Base-by-base conservation (phyloP, 2,888 invertebrate species). In the Heliconius hortense region DNA sequence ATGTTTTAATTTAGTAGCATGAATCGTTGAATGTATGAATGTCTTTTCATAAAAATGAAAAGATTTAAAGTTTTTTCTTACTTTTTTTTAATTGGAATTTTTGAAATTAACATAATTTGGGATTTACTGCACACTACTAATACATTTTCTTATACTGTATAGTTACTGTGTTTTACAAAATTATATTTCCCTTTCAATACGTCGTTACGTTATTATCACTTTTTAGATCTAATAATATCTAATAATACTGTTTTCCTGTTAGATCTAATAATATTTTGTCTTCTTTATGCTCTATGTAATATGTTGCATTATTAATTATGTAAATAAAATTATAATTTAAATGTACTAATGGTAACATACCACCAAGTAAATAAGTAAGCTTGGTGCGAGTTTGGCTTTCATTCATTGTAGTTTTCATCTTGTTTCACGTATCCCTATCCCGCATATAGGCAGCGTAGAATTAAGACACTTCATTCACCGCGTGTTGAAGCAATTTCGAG, bases 211-310 rank as follows among this genome's bases (percentile, higher is more conserved):
- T 15, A 39, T 66, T 39, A 66, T 39, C 64, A 39, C 2, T 39
- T 7, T n/a, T n/a, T n/a, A n/a, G n/a, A n/a, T n/a, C n/a, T n/a
- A n/a, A n/a, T n/a, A n/a, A n/a, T n/a, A n/a, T n/a, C n/a, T n/a
- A n/a, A n/a, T n/a, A n/a, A n/a, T n/a, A n/a, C n/a, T n/a, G 39
- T 66, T 66, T 66, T 66, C 64, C 64, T 66, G 64, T 66, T 66
- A 63, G 8, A 35, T 63, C 0, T 64, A 64, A 11, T 64, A n/a
- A 13, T 64, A 64, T 64, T 64, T 35, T 35, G 63, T 3, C 31
- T 28, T 28, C 62, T 10, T 18, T 35, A n/a, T 31, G 11, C 8
- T 63, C 63, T 63, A 28, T 28, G 28, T 62, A 15, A n/a, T 28
- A 53, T 39, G 39, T 39, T 39, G 39, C 11, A 11, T 39, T 53